phyloP scores from a whole-genome alignment of 2,888 invertebrate species.

The Chironomus riparius region DNA sequence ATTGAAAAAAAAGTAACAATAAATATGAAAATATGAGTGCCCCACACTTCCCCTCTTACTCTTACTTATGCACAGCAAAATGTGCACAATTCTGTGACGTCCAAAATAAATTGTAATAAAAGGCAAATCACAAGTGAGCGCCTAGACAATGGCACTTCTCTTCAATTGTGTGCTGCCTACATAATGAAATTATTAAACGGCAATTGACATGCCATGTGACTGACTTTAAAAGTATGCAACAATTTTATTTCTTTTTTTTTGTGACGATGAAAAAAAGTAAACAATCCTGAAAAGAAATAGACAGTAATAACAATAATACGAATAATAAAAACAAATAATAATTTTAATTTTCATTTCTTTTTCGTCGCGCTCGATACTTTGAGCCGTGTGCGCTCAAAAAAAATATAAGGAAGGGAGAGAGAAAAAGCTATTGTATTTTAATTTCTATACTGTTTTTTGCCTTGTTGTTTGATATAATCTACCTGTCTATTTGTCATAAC shows the following conservation, averaged over 20 bases:
- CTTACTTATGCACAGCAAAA: no score
- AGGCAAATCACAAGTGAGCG: not conserved
- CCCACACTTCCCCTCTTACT: no score
- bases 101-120: not conserved
- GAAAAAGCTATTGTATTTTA: slow-evolving; percentile 25
- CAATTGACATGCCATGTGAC: slow-evolving; percentile 22
- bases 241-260: not conserved
- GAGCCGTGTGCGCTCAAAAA: not conserved
- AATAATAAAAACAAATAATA: slow-evolving; percentile 7
- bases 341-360: slow-evolving; percentile 23
- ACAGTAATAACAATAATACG: not conserved
- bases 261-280: not conserved
- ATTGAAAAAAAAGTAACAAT: not conserved
- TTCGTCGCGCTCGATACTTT: not conserved
- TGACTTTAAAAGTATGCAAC: slow-evolving; percentile 13
- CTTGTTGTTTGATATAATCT: slow-evolving; percentile 18
- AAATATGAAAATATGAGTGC: no score
- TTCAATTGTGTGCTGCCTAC: slow-evolving; percentile 14
- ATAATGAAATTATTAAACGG: slow-evolving; percentile 26
- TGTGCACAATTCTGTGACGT: not conserved
- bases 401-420: not conserved
- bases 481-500: slow-evolving; percentile 27
- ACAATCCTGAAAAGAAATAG: slow-evolving; percentile 6
- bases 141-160: slow-evolving; percentile 11
- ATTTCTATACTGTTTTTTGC: slow-evolving; percentile 20